Base-by-base conservation (phyloP, 2,888 invertebrate species). In the Calephelis perditalis region DNA sequence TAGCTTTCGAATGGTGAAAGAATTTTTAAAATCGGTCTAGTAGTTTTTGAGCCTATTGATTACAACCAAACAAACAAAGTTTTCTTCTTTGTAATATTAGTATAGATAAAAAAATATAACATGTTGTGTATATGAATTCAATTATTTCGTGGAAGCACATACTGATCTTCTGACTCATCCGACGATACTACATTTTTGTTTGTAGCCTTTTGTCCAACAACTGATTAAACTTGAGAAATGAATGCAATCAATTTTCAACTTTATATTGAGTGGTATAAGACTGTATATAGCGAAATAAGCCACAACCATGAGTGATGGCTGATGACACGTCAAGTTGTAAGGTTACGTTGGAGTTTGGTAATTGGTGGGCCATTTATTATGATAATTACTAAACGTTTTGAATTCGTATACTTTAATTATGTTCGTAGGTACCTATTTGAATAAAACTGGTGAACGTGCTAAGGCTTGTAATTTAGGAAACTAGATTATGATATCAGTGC, bases 131-230 rank as follows among this genome's bases (percentile, higher is more conserved):
- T 54, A 11, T 54, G 36, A 54, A 54, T 54, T 35, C n/a, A 35
- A 54, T 54, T 60, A 47, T 56, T 65, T 67, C 63, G 65, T 62
- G 56, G 64, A 67, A 63, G 59, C 61, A 61, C 64, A 70, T 70
- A 65, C 64, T 62, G 63, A 65, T 65, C 63, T 63, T 59, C 61
- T 70, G 70, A 70, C 52, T 68, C 69, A 70, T 63, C 64, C 45
- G 40, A 52, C 37, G 45, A 58, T 60, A 63, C 66, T 61, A 65
- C 66, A 49, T 68, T 61, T 65, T 68, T 66, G 64, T 67, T 69
- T 69, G 67, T 70, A 56, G 66, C 60, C 61, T 63, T 61, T 59
- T 63, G 66, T 66, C 62, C 57, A 58, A 64, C 68, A 66, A 63
- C 68, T 67, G 67, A 65, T 68, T 66, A 68, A 64, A 69, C 62